Evolutionary conservation across 2,888 invertebrate genomes (phyloP), one percentile per base, ranked within the genome.

Genomic region (Leptodirus hochenwartii): DNA sequence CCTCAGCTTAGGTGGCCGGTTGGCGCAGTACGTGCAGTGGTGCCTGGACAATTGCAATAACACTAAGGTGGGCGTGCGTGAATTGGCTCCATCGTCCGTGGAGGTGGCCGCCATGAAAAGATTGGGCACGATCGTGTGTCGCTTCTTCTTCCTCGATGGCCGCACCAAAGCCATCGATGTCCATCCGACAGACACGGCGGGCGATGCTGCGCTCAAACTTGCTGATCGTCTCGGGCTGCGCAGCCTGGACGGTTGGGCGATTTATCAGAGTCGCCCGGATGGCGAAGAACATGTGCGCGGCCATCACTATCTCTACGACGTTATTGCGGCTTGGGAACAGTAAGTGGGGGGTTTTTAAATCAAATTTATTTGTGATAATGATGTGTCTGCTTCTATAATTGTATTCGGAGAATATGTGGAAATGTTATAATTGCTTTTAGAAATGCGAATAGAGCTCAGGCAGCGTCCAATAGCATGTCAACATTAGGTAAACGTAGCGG

Each of bases 141-240:
- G 85, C 27, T 88, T 93, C 58, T 88, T 88, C 63, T 90, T 93
- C 60, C 64, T 93, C 51, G 91, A 93, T 54, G 88, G 90, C 0
- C 71, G 90, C 31, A 90, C 90, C 2, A 93, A 91, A 54, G 90
- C 91, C 1, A 84, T 93, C 37, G 88, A 90, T 53, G 82, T 93
- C 14, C 88, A 90, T 59, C 88, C 91, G 1, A 85, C 85, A 2
- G 90, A 93, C 51, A 90, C 90, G 3, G 88, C 88, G 1, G 76
- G 79, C 13, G 90, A 90, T 47, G 88, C 90, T 0, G 78, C 90
- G 3, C 69, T 76, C 3, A 79, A 87, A 42, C 61, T 93, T 15
- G 87, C 90, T 0, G 85, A 88, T 52, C 82, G 90, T 51, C 62
- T 85, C 29, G 84, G 81, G 15, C 64, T 93, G 13, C 62, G 75